phyloP scores from a whole-genome alignment of 2,113 vertebrate species.

The Alaudala cheleensis region DNA sequence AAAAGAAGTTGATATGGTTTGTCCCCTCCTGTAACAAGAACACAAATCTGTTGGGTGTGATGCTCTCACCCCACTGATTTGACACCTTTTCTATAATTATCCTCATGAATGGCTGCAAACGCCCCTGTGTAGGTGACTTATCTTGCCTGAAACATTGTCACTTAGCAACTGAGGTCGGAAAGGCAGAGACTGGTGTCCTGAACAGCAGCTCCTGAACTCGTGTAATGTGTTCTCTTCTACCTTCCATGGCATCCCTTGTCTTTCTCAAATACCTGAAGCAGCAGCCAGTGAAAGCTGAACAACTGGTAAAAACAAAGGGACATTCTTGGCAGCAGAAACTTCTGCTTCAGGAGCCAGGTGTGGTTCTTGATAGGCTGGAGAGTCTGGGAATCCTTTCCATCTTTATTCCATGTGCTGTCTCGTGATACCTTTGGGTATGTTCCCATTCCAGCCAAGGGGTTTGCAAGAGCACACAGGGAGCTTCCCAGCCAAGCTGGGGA shows the following conservation, averaged over 20 bases:
- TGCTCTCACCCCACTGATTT: neutral
- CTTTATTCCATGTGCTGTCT: rapidly evolving
- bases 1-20: constrained; percentile 44
- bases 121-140: neutral
- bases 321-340: neutral
- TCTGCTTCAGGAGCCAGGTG: neutral
- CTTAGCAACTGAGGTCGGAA: neutral
- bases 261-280: neutral
- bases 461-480: neutral
- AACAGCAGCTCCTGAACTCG: neutral
- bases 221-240: rapidly evolving
- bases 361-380: neutral
- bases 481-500: neutral
- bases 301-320: neutral
- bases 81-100: neutral
- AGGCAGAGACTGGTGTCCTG: neutral
- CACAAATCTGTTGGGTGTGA: neutral
- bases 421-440: rapidly evolving
- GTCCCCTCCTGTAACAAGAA: constrained; percentile 56
- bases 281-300: neutral
- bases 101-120: neutral
- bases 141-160: neutral
- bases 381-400: neutral
- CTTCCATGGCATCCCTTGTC: rapidly evolving
- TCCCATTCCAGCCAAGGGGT: neutral